phyloP scores from a whole-genome alignment of 1,140 invertebrate genomes.

The Steinernema feltiae region DNA sequence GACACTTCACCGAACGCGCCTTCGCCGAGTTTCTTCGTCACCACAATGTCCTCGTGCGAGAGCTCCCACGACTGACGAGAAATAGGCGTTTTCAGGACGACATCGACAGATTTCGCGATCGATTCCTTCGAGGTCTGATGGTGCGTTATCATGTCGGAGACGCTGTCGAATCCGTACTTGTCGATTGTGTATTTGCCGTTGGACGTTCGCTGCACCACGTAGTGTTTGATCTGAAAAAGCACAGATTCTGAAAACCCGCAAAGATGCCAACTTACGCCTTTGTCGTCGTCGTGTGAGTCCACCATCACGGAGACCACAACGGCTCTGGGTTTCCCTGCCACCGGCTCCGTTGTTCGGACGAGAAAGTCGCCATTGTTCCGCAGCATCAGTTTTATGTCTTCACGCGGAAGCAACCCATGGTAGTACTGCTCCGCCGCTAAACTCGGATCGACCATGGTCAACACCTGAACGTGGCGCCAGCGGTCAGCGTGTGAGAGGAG shows the following conservation, averaged over 20 bases:
- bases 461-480: too few relatives aligned
- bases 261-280: background rate
- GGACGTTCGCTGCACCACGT: slow-evolving; percentile 15
- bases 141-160: slow-evolving; percentile 2
- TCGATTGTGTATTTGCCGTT: slow-evolving; percentile 22
- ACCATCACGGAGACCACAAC: background rate
- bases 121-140: background rate
- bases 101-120: background rate
- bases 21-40: background rate
- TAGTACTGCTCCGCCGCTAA: background rate
- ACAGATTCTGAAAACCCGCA: background rate
- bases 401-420: background rate
- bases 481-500: too few relatives aligned
- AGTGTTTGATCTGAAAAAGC: slow-evolving; percentile 26
- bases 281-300: background rate
- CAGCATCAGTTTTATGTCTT: background rate
- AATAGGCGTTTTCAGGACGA: slow-evolving; percentile 13
- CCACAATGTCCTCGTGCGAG: background rate
- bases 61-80: background rate
- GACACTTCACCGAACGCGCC: background rate
- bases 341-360: background rate
- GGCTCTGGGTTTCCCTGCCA: background rate
- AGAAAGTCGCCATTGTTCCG: background rate
- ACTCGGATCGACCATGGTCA: background rate
- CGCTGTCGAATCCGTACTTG: slow-evolving; percentile 7